Evolutionary conservation across 2,113 vertebrate species (phyloP).

Genomic region (Barnardius zonarius): DNA sequence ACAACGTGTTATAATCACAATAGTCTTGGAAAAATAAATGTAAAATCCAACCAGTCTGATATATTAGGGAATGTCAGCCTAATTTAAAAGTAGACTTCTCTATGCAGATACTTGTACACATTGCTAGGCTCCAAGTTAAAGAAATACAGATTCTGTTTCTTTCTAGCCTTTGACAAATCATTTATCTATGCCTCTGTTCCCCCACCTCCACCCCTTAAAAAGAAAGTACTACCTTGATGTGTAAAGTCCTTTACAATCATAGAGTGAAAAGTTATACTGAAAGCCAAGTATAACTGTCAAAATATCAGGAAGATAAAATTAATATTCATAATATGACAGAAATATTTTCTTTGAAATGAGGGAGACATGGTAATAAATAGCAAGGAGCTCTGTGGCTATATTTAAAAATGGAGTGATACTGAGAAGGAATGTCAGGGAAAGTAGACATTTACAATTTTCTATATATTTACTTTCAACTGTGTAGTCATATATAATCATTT

Average conservation of each 20-base stretch:
- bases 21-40: background rate
- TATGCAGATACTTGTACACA: background rate
- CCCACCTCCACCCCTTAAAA: background rate
- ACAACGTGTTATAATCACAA: background rate
- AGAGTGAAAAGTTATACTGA: slow-evolving; percentile 7
- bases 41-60: background rate
- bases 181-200: background rate
- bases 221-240: background rate
- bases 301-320: slow-evolving; percentile 26
- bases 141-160: background rate
- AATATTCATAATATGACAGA: slow-evolving; percentile 15
- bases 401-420: background rate
- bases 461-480: background rate
- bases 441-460: background rate
- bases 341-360: slow-evolving; percentile 11
- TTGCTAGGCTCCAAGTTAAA: background rate
- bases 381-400: background rate
- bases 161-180: background rate
- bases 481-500: background rate
- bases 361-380: background rate
- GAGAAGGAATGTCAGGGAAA: background rate
- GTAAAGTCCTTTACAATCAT: background rate
- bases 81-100: background rate
- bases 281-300: slow-evolving; percentile 29
- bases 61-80: background rate